Percentiles rank a stretch among this genome's conserved stretches.
These are phyloP conservation scores for Phenganax stokvisi DNA, from an alignment of 92 coral and sea anemone species.

Conservation along the genomic window DNA sequence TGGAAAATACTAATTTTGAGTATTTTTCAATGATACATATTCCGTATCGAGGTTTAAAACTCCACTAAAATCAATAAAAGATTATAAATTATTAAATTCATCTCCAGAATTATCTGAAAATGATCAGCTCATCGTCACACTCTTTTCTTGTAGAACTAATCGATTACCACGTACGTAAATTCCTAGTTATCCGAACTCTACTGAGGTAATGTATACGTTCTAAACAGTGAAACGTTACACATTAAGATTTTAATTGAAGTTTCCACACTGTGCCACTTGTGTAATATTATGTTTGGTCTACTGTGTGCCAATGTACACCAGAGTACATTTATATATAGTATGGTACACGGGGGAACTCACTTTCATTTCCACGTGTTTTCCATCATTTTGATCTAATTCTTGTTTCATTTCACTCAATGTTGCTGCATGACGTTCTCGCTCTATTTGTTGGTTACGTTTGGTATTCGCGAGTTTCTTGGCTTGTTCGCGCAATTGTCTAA, in stretches of 20 bases:
- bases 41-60: background rate
- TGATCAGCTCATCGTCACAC: no score
- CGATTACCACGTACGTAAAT: no score
- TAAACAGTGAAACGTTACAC: no score
- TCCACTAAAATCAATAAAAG: background rate
- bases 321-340: background rate
- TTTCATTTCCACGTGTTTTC: constrained; percentile 66
- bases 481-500: constrained; percentile 83
- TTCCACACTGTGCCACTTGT: no score
- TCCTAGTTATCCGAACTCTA: no score
- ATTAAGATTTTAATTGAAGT: no score
- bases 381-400: constrained; percentile 71
- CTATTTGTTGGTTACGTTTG: constrained; percentile 88
- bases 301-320: background rate
- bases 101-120: no score
- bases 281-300: background rate
- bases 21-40: no score
- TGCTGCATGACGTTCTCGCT: constrained; percentile 90
- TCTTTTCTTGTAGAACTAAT: no score
- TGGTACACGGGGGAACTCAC: constrained; percentile 36
- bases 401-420: constrained; percentile 84
- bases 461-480: constrained; percentile 75
- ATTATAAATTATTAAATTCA: no score
- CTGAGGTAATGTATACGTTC: no score
- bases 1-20: no score